Evolutionary conservation across 2,888 invertebrate species (phyloP), one percentile per base, ranked within the genome.

Genomic region (Pseudococcus longispinus): DNA sequence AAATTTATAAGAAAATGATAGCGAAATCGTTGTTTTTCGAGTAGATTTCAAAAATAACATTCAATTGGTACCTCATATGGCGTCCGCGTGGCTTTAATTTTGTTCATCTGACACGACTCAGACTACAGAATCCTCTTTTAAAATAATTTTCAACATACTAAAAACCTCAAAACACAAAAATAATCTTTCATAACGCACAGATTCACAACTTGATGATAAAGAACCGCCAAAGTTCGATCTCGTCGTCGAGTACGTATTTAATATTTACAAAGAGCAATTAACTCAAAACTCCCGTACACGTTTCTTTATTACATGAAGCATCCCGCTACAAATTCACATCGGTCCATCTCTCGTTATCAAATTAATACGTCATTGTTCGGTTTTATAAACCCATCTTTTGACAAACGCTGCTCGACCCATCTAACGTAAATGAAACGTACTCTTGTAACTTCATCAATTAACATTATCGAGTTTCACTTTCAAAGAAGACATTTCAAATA

Each of bases 381-480:
- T 51, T 15, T 46, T 13, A 11, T 9, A 26, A 65, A 26, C 23
- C 0, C 26, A 65, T 65, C 26, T 60, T 60, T 15, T 46, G 44
- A 46, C n/a, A n/a, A 55, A n/a, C 55, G 0, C 37, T 5, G n/a
- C 6, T 4, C 55, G 55, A 55, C 55, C 23, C 20, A 60, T 60
- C 60, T n/a, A 51, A 13, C 13, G 13, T 55, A 8, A 23, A 60
- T 60, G 9, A 70, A 70, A 65, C 65, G 11, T 6, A 29, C 29
- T 70, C 70, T 70, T 70, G 29, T 70, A 70, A 29, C 32, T 9
- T 51, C 51, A 11, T 70, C 70, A 70, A 70, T 70, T 80, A 80
- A 80, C 42, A 26, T 29, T 20, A 80, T 80, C 77, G 77, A 80
- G 77, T 80, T 80, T 80, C 77, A 80, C 77, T 80, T 80, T 80